Base-by-base conservation (phyloP, 1,140 invertebrate genomes). In the Triops longicaudatus region DNA sequence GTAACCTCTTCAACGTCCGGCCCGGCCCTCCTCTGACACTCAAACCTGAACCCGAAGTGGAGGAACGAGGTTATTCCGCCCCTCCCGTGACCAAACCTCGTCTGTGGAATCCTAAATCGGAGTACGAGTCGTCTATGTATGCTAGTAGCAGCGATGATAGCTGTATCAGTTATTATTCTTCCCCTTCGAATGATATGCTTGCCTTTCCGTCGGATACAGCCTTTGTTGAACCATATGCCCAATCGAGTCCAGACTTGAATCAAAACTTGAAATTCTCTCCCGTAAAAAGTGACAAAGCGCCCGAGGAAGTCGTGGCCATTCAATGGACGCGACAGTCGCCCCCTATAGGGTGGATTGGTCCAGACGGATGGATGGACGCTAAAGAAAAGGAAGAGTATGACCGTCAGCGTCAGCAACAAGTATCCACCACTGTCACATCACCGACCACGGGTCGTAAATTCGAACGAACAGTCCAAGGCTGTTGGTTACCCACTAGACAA, bases 61-160 rank as follows among this genome's bases (percentile, higher is more conserved):
- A 43, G 28, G 76, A 77, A 26, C 12, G 78, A 22, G 74, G 74
- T 6, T 78, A 42, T 71, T 78, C 78, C 10, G 78, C 78, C 14
- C 78, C 78, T 12, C 78, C 78, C 26, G 78, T 78, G 75, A 78
- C 78, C 17, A 78, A 78, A 43, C 78, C 78, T 7, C 44, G 78
- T 6, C 42, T 78, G 22, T 73, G 72, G 37, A 73, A 73, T 17
- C 50, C 22, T 22, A 63, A 63, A 63, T 22, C n/a, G 50, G 50
- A 63, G 14, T 63, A 63, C 9, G 50, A 63, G n/a, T 63, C 50
- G 7, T 63, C 50, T 63, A 63, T 63, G 50, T 63, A 63, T 63
- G 50, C 50, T 63, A 63, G 50, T 63, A 63, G n/a, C 50, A 63
- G 50, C 50, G 50, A 63, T 63, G 50, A 63, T 63, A 63, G 50